Conservation (phyloP, 2,888 invertebrate genomes). For the Tolmerus cingulatus region DNA sequence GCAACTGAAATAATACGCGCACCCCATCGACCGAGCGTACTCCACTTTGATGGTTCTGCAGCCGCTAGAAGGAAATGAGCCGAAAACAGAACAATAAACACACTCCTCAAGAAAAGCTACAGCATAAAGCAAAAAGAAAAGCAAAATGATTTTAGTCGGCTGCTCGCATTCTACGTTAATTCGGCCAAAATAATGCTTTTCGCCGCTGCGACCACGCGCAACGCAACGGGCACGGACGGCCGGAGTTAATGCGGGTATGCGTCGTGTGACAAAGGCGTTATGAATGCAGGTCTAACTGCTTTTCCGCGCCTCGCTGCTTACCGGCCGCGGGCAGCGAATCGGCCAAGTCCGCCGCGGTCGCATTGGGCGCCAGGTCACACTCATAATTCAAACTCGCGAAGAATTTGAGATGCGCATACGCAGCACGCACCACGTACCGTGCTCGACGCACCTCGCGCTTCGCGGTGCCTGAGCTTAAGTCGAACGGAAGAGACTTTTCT, state of each 20-base stretch:
- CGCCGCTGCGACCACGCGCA: not conserved
- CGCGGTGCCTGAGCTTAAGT: not conserved
- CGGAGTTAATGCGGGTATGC: not conserved
- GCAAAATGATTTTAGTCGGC: not conserved
- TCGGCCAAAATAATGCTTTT: constrained; percentile 8
- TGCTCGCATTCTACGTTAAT: constrained; percentile 12
- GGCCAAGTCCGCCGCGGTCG: not conserved
- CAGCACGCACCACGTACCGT: not conserved
- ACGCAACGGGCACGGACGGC: not conserved
- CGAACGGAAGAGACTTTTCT: not conserved
- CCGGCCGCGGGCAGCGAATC: not conserved
- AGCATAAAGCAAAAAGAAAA: not conserved
- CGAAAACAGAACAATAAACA: constrained; percentile 32
- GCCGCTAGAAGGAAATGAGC: constrained; percentile 23
- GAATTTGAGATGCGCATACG: not conserved
- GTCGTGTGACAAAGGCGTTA: constrained; percentile 8
- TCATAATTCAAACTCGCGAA: not conserved
- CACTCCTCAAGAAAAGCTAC: constrained; percentile 7
- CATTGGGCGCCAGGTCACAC: constrained; percentile 5
- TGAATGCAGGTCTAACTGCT: constrained; percentile 26
- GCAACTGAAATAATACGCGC: constrained; percentile 34
- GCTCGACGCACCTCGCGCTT: not conserved
- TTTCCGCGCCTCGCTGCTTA: constrained; percentile 13
- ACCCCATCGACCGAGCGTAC: not conserved
- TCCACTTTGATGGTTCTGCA: constrained; percentile 19